Evolutionary conservation across 1,140 invertebrate species (phyloP), one percentile per base, ranked within the genome.

Genomic region (Hypsibius dujardini): DNA sequence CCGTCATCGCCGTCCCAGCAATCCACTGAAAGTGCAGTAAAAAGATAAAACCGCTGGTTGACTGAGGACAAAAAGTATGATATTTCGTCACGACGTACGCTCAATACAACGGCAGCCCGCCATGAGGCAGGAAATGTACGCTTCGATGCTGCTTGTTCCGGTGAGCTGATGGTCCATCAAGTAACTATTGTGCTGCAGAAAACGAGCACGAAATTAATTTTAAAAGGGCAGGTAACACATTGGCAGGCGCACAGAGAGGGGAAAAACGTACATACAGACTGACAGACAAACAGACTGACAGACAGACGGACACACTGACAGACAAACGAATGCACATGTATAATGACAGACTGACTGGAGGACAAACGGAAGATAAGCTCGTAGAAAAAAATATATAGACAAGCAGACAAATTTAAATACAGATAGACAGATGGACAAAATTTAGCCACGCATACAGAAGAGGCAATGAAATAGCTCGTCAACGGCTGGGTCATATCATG

Each of bases 401-500:
- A n/a, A n/a, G n/a, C n/a, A n/a, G n/a, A n/a, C n/a, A n/a, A n/a
- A n/a, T n/a, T n/a, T n/a, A n/a, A n/a, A n/a, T n/a, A n/a, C n/a
- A n/a, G n/a, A n/a, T n/a, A n/a, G n/a, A n/a, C n/a, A n/a, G n/a
- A n/a, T n/a, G n/a, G n/a, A n/a, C n/a, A n/a, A n/a, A n/a, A n/a
- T n/a, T n/a, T n/a, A n/a, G n/a, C n/a, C 45, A 42, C 42, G 45
- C 62, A 3, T 67, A 67, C 62, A 12, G 62, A 67, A 3, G 62
- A 67, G 3, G 62, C 62, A 59, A 87, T 85, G 76, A 82, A 87
- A 75, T 87, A 87, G 75, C 86, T 81, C 59, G 79, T 76, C 46
- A 87, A 76, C 1, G 86, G 86, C 70, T 82, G 81, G 14, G 74
- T 80, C 85, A 86, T 87, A 75, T 86, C 84, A 74, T 86, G 83